These are phyloP conservation scores for Pagetopsis macropterus DNA, from an alignment of 2,797 vertebrate species.

Conservation along the genomic window DNA sequence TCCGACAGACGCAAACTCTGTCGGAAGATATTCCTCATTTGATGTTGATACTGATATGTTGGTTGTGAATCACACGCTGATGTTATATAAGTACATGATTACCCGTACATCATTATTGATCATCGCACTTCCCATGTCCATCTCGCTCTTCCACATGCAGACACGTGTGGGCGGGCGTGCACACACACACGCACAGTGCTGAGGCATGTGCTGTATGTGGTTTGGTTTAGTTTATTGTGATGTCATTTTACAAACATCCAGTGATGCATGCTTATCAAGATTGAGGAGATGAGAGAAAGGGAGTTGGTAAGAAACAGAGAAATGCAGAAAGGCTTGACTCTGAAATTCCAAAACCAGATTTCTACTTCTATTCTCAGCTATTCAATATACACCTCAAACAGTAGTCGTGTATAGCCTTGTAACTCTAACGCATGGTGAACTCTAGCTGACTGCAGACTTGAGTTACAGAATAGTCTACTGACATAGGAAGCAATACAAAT, in stretches of 20 bases:
- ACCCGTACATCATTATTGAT: constrained; percentile 20
- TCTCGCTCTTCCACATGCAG: neutral
- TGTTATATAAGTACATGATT: constrained; percentile 52
- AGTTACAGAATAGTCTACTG: constrained; percentile 26
- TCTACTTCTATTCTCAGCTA: constrained; percentile 10
- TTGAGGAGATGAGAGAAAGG: constrained; percentile 54
- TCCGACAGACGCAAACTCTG: neutral
- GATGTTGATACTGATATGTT: neutral
- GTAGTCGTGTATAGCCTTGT: constrained; percentile 19
- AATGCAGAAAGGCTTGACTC: constrained; percentile 31
- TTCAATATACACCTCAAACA: constrained; percentile 15
- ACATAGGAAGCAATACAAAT: constrained; percentile 34
- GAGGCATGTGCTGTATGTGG: constrained; percentile 21
- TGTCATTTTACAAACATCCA: constrained; percentile 57
- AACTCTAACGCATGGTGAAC: constrained; percentile 38
- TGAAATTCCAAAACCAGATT: constrained; percentile 26
- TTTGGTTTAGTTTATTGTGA: constrained; percentile 46
- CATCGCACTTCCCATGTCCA: constrained; percentile 9
- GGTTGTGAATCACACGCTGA: neutral
- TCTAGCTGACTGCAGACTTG: constrained; percentile 37
- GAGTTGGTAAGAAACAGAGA: constrained; percentile 33
- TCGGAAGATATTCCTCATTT: neutral
- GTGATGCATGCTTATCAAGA: constrained; percentile 37
- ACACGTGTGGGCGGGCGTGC: neutral
- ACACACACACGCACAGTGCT: constrained; percentile 8